Base-by-base conservation (phyloP, 1,140 invertebrate genomes). In the Drosophila pectinifera region DNA sequence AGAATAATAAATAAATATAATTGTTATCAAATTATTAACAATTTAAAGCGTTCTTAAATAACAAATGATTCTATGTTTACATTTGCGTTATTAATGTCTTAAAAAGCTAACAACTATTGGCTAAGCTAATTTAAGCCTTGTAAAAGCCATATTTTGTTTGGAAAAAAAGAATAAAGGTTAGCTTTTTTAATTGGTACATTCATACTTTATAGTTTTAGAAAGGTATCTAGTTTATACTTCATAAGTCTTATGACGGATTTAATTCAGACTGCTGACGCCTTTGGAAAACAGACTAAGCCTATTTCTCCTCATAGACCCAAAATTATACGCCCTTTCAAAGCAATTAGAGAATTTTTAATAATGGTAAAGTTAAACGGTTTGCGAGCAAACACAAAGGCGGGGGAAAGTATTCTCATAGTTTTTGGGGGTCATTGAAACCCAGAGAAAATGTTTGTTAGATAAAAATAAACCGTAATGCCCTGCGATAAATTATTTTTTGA, bases 251-350 rank as follows among this genome's bases (percentile, higher is more conserved):
- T 16, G 18, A 42, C 13, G 36, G 5, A 24, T 39, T 56, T 56
- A 31, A 34, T 22, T n/a, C 26, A 11, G 0, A 26, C n/a, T 0
- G n/a, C 26, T 42, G 10, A 58, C n/a, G 22, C 18, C 26, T 42
- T 18, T 59, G 1, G 7, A 42, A 31, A 24, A 18, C 7, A 34
- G 1, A 24, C 18, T 49, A 68, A 48, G 24, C 34, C 51, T 7
- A 38, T 70, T 69, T 57, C 14, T 38, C 16, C 43, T 43, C 10
- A 49, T 36, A 67, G 49, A 38, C 7, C 31, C 28, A 39, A 28
- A 61, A 65, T 70, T 70, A 55, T 14, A 53, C 31, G 48, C 67
- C 67, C 34, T 41, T 54, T 26, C 14, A 55, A 3, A 24, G 24
- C 16, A 62, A 56, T 28, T 39, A 41, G 24, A 62, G 24, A 26